Evolutionary conservation across 2,113 vertebrate genomes (phyloP).

Genomic region (Apteryx owenii): DNA sequence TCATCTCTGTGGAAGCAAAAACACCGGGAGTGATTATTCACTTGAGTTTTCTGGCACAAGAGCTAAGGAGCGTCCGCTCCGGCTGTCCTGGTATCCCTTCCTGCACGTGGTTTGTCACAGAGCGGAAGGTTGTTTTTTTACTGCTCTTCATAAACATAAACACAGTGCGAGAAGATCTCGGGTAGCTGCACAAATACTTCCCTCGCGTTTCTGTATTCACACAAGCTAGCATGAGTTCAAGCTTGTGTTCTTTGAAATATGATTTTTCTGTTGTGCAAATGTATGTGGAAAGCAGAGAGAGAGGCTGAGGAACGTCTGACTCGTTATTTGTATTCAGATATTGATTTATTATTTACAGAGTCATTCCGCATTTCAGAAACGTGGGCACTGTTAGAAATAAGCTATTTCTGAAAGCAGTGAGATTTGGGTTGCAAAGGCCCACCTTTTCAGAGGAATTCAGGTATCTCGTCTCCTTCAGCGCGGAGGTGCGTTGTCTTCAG

Average conservation of each 20-base stretch:
- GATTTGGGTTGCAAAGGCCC: not conserved
- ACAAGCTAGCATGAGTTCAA: not conserved
- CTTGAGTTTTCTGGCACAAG: not conserved
- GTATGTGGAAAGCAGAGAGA: not conserved
- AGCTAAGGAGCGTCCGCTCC: not conserved
- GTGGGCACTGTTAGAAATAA: not conserved
- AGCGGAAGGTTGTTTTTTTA: not conserved
- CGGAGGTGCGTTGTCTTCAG: not conserved
- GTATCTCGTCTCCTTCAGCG: not conserved
- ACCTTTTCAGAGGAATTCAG: not conserved
- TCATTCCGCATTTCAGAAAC: not conserved
- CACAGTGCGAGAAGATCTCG: not conserved
- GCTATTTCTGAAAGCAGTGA: not conserved
- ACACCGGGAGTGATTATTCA: not conserved
- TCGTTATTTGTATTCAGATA: constrained; percentile 46
- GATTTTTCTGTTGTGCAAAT: not conserved
- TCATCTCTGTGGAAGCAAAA: not conserved
- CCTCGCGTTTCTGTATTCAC: not conserved
- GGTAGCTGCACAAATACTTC: not conserved
- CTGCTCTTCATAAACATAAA: not conserved
- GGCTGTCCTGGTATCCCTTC: no score
- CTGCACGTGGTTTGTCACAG: not conserved
- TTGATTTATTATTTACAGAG: constrained; percentile 29
- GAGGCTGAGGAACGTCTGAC: not conserved
- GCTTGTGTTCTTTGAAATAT: not conserved